phyloP scores from a whole-genome alignment of 2,113 vertebrate genomes.

The Orthochromis indermauri region DNA sequence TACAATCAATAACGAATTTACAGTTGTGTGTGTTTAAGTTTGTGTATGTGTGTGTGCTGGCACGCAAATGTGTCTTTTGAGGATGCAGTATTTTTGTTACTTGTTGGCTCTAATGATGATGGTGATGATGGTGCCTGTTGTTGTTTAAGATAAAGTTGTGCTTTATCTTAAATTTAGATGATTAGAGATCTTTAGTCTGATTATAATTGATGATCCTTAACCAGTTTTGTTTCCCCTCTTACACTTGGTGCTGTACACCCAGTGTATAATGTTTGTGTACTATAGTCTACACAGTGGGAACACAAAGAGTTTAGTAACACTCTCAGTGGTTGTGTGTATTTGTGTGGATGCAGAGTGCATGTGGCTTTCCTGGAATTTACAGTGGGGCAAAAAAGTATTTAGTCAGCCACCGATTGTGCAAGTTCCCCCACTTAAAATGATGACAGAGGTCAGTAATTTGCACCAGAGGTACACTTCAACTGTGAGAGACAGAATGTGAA shows the following conservation, averaged over 20 bases:
- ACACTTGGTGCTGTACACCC: neutral
- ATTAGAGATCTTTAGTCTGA: neutral
- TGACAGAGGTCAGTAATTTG: too few relatives aligned
- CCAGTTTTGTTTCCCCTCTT: neutral
- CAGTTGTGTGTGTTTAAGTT: neutral
- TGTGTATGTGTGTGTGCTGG: neutral
- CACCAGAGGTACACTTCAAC: too few relatives aligned
- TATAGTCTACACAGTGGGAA: neutral
- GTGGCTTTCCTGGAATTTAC: conserved; percentile 32
- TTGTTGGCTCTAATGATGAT: neutral
- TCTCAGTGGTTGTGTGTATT: neutral
- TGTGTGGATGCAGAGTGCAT: neutral
- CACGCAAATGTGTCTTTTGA: neutral
- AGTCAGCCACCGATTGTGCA: too few relatives aligned
- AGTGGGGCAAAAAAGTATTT: too few relatives aligned
- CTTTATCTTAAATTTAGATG: neutral
- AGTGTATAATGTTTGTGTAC: neutral
- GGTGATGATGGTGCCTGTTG: neutral
- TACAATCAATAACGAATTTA: neutral
- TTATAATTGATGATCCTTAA: neutral
- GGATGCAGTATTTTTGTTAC: neutral
- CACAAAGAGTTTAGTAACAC: neutral
- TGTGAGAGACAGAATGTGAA: too few relatives aligned
- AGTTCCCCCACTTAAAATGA: too few relatives aligned
- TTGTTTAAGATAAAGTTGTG: neutral